Evolutionary conservation across 2,797 vertebrate species (phyloP).

Genomic region (Thunnus albacares): DNA sequence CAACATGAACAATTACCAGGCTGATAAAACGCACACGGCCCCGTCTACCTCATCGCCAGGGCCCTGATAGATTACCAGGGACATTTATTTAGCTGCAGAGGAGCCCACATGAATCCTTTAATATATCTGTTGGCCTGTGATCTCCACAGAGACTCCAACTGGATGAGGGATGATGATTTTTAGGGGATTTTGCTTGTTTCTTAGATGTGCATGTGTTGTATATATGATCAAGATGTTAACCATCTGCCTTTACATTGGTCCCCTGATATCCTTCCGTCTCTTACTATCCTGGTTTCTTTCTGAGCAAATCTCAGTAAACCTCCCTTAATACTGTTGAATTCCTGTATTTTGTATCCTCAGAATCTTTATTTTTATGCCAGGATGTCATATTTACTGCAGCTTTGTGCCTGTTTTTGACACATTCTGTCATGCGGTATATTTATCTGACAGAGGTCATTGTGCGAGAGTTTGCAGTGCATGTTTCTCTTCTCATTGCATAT

Average conservation of each 20-base stretch:
- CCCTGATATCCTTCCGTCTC: neutral
- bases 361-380: neutral
- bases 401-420: neutral
- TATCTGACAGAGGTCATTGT: neutral
- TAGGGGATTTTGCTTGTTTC: neutral
- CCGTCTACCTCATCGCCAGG: slow-evolving; percentile 71
- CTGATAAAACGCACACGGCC: slow-evolving; percentile 77
- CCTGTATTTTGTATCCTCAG: neutral
- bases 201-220: neutral
- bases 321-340: neutral
- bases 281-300: neutral
- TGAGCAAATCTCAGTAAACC: neutral
- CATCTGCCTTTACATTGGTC: neutral
- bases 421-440: neutral
- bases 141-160: slow-evolving; percentile 39
- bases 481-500: no score
- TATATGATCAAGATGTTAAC: neutral
- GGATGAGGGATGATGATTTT: slow-evolving; percentile 1
- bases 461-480: no score
- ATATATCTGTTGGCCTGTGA: slow-evolving; percentile 75
- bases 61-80: slow-evolving; percentile 76
- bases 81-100: slow-evolving; percentile 79
- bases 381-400: neutral
- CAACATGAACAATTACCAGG: slow-evolving; percentile 85
- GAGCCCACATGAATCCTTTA: slow-evolving; percentile 73